Base-by-base conservation (phyloP, 2,888 invertebrate species). In the Isotomurus palustris region DNA sequence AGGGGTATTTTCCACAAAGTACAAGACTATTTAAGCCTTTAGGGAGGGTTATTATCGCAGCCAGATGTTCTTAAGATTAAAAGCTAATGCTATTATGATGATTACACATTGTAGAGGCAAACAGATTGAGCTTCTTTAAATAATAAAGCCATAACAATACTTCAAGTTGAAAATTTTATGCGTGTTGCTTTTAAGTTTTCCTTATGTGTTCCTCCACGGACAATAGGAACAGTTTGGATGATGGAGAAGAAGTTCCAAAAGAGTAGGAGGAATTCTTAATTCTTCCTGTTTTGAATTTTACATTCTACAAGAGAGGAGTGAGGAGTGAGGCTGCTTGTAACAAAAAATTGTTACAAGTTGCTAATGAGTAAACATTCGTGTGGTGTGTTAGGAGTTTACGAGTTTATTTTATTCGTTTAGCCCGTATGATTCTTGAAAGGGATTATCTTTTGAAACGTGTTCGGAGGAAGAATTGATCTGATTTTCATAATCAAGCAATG, bases 81-180 rank as follows among this genome's bases (percentile, higher is more conserved):
- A 52, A 43, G n/a, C n/a, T n/a, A n/a, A n/a, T n/a, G n/a, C 45
- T 24, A 47, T 22, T 29, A 47, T 32, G 19, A 48, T 51, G 47
- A 53, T 53, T 58, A 53, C 43, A 52, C 22, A 29, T 25, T 25
- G 22, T 17, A 27, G 35, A 21, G n/a, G n/a, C n/a, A 50, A 50
- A 38, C n/a, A 14, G 50, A 36, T 50, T 50, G 17, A 40, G 50
- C 50, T 50, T 50, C 50, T 50, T 50, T 38, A 50, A 50, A 38
- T 50, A 49, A 49, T 49, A 50, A 50, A 50, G 50, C 40, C 50
- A 50, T 50, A 50, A 38, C 25, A 50, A n/a, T n/a, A n/a, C n/a
- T n/a, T n/a, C n/a, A n/a, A n/a, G n/a, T n/a, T n/a, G n/a, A n/a
- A n/a, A n/a, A n/a, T n/a, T n/a, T n/a, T n/a, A n/a, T n/a, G n/a